Percentiles rank a stretch among this genome's conserved stretches.
Conservation (phyloP, 2,888 invertebrate genomes). For the Dusona sp. region DNA sequence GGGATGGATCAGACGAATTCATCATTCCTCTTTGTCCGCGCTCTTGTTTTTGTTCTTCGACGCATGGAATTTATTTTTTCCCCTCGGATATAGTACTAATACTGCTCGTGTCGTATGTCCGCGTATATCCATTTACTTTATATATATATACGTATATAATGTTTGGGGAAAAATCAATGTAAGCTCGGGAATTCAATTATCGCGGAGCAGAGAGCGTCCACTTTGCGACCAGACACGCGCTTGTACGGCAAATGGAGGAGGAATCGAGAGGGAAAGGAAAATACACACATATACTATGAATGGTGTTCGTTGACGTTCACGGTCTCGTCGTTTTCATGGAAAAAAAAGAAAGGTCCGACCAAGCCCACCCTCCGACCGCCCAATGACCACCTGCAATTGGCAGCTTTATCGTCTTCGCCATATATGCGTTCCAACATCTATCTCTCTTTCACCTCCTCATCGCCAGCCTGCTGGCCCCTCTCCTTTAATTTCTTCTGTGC, state of each 20-base stretch:
- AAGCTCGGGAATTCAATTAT: slow-evolving; percentile 64
- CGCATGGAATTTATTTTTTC: slow-evolving; percentile 4
- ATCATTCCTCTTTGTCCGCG: slow-evolving; percentile 33
- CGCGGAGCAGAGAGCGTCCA: slow-evolving; percentile 31
- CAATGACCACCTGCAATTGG: slow-evolving; percentile 66
- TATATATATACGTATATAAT: not conserved
- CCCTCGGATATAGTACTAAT: slow-evolving; percentile 19
- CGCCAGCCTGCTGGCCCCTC: not conserved
- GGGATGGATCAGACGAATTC: slow-evolving; percentile 54
- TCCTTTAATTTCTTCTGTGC: slow-evolving; percentile 36
- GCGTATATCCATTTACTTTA: not conserved
- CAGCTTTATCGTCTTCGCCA: slow-evolving; percentile 61
- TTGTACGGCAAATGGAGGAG: slow-evolving; percentile 26
- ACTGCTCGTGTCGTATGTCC: not conserved
- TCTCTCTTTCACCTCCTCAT: not conserved
- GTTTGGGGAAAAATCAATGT: slow-evolving; percentile 61
- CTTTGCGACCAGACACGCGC: slow-evolving; percentile 41
- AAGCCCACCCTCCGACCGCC: slow-evolving; percentile 26
- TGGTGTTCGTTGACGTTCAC: slow-evolving; percentile 41
- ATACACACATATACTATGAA: not conserved
- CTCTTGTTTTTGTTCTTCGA: slow-evolving; percentile 17
- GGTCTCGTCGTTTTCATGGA: slow-evolving; percentile 32
- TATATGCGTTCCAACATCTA: slow-evolving; percentile 33
- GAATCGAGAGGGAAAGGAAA: slow-evolving; percentile 19
- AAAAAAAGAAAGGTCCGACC: slow-evolving; percentile 1